These are phyloP conservation scores for Vespertilio murinus DNA, from an alignment of 2,797 vertebrate genomes.

Conservation along the genomic window DNA sequence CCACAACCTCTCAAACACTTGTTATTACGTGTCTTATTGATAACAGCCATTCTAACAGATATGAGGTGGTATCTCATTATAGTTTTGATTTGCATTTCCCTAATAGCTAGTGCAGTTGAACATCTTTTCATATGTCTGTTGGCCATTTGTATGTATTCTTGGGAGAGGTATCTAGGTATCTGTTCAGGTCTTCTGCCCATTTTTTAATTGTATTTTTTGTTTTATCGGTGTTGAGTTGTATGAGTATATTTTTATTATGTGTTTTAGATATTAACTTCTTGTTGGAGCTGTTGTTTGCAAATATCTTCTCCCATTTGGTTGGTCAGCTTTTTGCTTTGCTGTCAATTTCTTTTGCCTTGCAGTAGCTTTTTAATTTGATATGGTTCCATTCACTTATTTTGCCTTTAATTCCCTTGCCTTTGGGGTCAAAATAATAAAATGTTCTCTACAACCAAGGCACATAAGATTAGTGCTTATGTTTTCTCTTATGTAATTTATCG, in stretches of 20 bases:
- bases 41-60: too few species aligned
- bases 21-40: too few species aligned
- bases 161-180: too few species aligned
- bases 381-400: background rate
- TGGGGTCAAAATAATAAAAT: background rate
- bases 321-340: background rate
- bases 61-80: too few species aligned
- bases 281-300: background rate
- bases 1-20: too few species aligned
- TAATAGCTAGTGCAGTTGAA: too few species aligned
- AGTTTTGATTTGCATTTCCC: too few species aligned
- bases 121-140: too few species aligned
- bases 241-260: too few species aligned
- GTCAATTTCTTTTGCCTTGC: background rate
- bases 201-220: background rate
- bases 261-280: background rate
- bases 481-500: background rate
- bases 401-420: background rate
- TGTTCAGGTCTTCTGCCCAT: too few species aligned
- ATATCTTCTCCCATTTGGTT: background rate
- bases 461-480: background rate
- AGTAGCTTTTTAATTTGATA: background rate
- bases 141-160: too few species aligned
- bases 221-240: too few species aligned
- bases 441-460: background rate